Conservation (phyloP, 2,113 vertebrate species). For the Perca flavescens region DNA sequence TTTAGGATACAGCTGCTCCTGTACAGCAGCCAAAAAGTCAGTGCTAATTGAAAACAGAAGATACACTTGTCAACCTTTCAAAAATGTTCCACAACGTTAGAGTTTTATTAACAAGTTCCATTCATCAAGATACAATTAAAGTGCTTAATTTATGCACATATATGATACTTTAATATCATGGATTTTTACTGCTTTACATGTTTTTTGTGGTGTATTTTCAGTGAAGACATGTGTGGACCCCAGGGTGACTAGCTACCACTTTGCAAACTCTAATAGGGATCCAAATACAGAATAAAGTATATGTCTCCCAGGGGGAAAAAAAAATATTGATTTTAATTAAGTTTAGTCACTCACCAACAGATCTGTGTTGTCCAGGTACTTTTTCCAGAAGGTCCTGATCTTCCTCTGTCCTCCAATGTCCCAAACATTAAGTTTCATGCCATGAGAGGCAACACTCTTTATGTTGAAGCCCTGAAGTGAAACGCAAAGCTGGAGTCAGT, state of each 20-base stretch:
- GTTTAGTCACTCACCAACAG: slow-evolving; percentile 84
- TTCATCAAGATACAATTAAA: not conserved
- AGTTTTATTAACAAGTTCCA: not conserved
- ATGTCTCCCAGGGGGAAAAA: not conserved
- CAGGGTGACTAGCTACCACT: not conserved
- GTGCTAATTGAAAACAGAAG: not conserved
- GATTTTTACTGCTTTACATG: not conserved
- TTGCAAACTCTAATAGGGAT: not conserved
- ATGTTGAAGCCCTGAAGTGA: slow-evolving; percentile 89
- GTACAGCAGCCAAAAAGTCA: slow-evolving; percentile 4
- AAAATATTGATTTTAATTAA: not conserved
- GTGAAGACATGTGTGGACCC: not conserved
- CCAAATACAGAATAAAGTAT: not conserved
- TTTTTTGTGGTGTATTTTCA: slow-evolving; percentile 1
- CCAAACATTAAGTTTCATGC: slow-evolving; percentile 91
- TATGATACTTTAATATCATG: not conserved
- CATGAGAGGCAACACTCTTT: slow-evolving; percentile 89
- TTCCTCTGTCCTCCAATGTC: slow-evolving; percentile 91
- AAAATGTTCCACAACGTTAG: not conserved
- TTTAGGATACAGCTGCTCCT: not conserved
- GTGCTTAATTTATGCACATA: not conserved
- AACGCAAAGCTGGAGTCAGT: slow-evolving; percentile 38
- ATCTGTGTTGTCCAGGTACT: slow-evolving; percentile 90
- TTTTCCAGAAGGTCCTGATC: slow-evolving; percentile 89
- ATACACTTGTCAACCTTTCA: not conserved